Percentiles rank a stretch among this genome's conserved stretches.
phyloP scores from a whole-genome alignment of 2,113 vertebrate genomes.

The Sorex fumeus region DNA sequence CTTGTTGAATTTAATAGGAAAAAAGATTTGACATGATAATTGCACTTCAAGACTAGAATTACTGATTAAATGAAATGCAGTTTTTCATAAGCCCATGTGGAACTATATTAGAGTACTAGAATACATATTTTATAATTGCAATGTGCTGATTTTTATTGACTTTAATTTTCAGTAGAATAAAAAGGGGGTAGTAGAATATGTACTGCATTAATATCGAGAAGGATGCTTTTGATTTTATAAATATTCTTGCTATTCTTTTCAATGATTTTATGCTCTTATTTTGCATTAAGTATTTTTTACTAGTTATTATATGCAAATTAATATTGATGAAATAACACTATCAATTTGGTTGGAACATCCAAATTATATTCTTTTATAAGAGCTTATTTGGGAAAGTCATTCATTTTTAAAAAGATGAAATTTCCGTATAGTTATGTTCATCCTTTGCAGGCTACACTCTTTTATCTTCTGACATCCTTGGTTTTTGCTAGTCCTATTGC shows the following conservation, averaged over 20 bases:
- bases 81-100: background rate
- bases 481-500: background rate
- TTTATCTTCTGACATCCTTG: background rate
- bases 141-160: background rate
- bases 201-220: background rate
- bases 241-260: background rate
- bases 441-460: background rate
- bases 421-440: background rate
- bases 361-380: background rate
- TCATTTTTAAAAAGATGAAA: slow-evolving; percentile 1
- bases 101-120: background rate
- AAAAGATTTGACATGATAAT: background rate
- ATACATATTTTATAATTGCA: slow-evolving; percentile 2
- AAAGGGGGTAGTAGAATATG: background rate
- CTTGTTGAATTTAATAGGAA: background rate
- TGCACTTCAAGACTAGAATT: slow-evolving; percentile 8
- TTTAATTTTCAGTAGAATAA: background rate
- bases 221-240: slow-evolving; percentile 11
- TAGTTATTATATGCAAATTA: background rate
- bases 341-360: background rate
- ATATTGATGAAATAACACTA: background rate
- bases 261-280: background rate
- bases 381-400: background rate
- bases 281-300: background rate
- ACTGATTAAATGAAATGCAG: background rate